Percentiles rank a stretch among this genome's conserved stretches.
phyloP scores from a whole-genome alignment of 2,797 vertebrate species.

The Esox lucius region DNA sequence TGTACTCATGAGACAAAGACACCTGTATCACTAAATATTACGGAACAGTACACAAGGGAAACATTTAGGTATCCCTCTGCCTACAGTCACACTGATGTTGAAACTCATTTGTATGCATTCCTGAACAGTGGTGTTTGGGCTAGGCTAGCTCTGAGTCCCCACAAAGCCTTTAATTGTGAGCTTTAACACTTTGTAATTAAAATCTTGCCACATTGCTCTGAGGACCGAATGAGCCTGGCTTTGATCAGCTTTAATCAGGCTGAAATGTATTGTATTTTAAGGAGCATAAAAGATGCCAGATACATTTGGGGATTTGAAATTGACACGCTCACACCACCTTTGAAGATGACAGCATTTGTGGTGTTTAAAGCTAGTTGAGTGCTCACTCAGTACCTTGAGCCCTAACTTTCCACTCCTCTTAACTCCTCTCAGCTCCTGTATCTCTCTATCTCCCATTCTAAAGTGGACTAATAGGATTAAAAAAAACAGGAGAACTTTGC shows the following conservation, averaged over 20 bases:
- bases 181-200: conserved; percentile 98
- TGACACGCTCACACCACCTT: conserved; percentile 78
- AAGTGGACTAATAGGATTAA: conserved; percentile 83
- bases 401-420: conserved; percentile 41
- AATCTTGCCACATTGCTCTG: conserved; percentile 90
- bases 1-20: conserved; percentile 39
- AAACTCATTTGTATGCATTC: conserved; percentile 85
- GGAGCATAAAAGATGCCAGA: conserved; percentile 87
- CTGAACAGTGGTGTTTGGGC: conserved; percentile 84
- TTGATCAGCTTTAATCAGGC: conserved; percentile 94
- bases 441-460: conserved; percentile 73
- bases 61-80: conserved; percentile 64
- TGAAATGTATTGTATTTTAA: conserved; percentile 92
- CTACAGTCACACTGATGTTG: conserved; percentile 44
- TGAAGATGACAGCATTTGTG: conserved; percentile 76
- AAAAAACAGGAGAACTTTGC: conserved; percentile 54
- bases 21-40: conserved; percentile 64
- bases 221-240: conserved; percentile 85
- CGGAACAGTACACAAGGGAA: conserved; percentile 45
- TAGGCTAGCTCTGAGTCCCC: conserved; percentile 82
- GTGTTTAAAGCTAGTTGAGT: conserved; percentile 67
- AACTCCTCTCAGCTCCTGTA: conserved; percentile 57
- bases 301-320: conserved; percentile 86
- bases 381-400: conserved; percentile 73
- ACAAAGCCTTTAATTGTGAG: conserved; percentile 94